These are phyloP conservation scores for Odontesthes bonariensis DNA, from an alignment of 2,113 vertebrate genomes.

Conservation along the genomic window DNA sequence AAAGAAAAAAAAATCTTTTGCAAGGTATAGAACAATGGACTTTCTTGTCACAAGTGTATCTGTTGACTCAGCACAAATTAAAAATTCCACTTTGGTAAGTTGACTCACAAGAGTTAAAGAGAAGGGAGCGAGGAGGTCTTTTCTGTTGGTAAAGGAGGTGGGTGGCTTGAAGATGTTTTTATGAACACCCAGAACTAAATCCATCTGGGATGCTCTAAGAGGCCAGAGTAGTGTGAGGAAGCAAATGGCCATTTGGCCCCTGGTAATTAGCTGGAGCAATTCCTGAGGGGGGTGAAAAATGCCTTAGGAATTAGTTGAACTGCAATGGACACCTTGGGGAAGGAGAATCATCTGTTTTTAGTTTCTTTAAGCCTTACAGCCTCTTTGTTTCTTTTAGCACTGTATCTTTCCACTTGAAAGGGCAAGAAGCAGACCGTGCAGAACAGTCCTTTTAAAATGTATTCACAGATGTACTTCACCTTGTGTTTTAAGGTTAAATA, in stretches of 20 bases:
- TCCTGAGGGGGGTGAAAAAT: conserved; percentile 12
- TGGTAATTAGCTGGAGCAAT: conserved; percentile 51
- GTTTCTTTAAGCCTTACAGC: too few species aligned
- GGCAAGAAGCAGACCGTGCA: too few species aligned
- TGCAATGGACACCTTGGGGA: too few species aligned
- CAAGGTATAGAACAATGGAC: not conserved
- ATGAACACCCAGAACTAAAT: conserved; percentile 59
- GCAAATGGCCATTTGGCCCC: conserved; percentile 58
- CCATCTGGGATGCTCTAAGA: conserved; percentile 57
- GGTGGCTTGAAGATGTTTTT: conserved; percentile 54
- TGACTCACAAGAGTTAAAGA: conserved; percentile 28
- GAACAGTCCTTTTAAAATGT: too few species aligned
- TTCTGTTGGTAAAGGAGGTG: conserved; percentile 29
- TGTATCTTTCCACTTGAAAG: too few species aligned
- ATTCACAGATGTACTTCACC: too few species aligned
- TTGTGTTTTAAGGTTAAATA: too few species aligned
- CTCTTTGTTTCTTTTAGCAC: too few species aligned
- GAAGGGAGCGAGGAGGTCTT: conserved; percentile 16
- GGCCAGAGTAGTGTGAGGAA: conserved; percentile 57
- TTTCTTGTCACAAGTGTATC: conserved; percentile 8
- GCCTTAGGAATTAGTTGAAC: too few species aligned
- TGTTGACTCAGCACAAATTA: conserved; percentile 20
- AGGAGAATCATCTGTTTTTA: too few species aligned
- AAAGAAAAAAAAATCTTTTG: not conserved
- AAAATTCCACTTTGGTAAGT: conserved; percentile 30